phyloP scores from a whole-genome alignment of 2,113 vertebrate species.

The Danio rerio region GRCz12tu NC_133200.1:36365501-36366000 shows the following conservation, averaged over 20 bases:
- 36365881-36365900: conserved; percentile 38
- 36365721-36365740: conserved; percentile 70
- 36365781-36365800: conserved; percentile 79
- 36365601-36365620: neutral
- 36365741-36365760: conserved; percentile 70
- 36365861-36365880: conserved; percentile 67
- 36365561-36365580: neutral
- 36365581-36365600: neutral
- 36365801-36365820: conserved; percentile 74
- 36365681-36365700: conserved; percentile 36
- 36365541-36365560: neutral
- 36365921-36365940: conserved; percentile 33
- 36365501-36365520: too few species aligned
- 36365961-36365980: conserved; percentile 52
- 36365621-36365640: neutral
- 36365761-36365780: conserved; percentile 67
- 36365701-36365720: conserved; percentile 57
- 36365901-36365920: neutral
- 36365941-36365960: conserved; percentile 35
- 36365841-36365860: conserved; percentile 72
- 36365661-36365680: neutral
- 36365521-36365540: too few species aligned
- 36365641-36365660: neutral
- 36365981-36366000: neutral
- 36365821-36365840: conserved; percentile 68